These are phyloP conservation scores for Speoplatyrhinus poulsoni DNA, from an alignment of 2,113 vertebrate genomes.

Conservation along the genomic window DNA sequence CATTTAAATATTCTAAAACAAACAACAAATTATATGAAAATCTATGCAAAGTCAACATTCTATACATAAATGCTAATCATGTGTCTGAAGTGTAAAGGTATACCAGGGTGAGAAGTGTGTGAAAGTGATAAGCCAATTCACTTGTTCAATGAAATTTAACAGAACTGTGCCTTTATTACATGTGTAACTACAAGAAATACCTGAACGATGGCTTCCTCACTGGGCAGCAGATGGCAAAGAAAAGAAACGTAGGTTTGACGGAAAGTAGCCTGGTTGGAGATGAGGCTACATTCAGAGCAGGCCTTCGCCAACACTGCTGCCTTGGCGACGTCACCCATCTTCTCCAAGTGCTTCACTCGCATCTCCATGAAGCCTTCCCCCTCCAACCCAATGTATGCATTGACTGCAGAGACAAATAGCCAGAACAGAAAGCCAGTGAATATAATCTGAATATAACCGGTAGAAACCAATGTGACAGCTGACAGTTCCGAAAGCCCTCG, in stretches of 20 bases:
- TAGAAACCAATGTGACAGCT: no score
- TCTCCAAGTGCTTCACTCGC: slow-evolving; percentile 95
- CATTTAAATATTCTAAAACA: no score
- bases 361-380: slow-evolving; percentile 96
- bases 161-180: neutral
- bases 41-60: no score
- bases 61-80: no score
- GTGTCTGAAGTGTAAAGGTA: no score
- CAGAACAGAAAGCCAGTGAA: neutral
- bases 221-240: slow-evolving; percentile 91
- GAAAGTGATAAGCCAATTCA: no score
- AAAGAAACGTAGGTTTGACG: slow-evolving; percentile 91
- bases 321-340: slow-evolving; percentile 90
- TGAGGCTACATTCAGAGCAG: slow-evolving; percentile 85
- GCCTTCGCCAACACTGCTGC: slow-evolving; percentile 89
- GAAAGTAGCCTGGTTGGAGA: slow-evolving; percentile 87
- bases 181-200: slow-evolving; percentile 61
- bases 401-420: slow-evolving; percentile 69
- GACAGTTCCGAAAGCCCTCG: neutral
- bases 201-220: slow-evolving; percentile 94
- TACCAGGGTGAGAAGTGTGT: no score
- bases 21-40: no score
- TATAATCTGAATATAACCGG: no score
- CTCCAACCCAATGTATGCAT: slow-evolving; percentile 90
- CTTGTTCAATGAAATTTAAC: no score